Evolutionary conservation across 2,888 invertebrate species (phyloP).

Genomic region (Torymus auratus): DNA sequence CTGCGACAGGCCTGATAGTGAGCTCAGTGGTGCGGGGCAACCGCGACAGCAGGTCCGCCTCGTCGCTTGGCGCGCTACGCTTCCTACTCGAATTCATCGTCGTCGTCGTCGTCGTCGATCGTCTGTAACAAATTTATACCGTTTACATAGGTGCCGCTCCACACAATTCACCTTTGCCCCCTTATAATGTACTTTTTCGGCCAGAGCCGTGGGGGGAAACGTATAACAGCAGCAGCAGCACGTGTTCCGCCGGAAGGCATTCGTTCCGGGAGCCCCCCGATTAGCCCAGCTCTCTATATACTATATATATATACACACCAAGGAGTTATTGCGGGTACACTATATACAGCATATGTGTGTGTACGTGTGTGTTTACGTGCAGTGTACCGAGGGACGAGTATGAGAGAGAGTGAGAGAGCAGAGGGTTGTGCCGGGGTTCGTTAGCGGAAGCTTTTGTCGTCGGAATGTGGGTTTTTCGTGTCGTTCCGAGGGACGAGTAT

Average conservation of each 20-base stretch:
- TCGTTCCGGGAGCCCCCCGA: conserved; percentile 50
- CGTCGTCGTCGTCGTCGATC: neutral
- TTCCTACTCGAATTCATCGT: conserved; percentile 19
- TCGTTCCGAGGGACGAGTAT: no score
- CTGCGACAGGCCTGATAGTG: conserved; percentile 60
- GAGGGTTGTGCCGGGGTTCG: no score
- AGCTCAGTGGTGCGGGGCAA: conserved; percentile 65
- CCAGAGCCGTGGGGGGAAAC: neutral
- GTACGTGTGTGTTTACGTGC: no score
- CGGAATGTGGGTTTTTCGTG: no score
- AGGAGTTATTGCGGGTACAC: conserved; percentile 41
- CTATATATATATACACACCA: neutral
- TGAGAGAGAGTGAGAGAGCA: neutral
- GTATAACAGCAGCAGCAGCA: conserved; percentile 18
- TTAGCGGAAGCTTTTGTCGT: no score
- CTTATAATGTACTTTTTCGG: no score
- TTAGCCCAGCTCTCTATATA: conserved; percentile 16
- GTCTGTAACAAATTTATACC: no score
- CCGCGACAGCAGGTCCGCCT: conserved; percentile 53
- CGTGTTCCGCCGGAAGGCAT: conserved; percentile 53
- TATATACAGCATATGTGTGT: no score
- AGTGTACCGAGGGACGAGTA: no score
- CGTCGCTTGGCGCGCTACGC: conserved; percentile 5
- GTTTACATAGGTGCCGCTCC: no score
- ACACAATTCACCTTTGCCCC: no score